Evolutionary conservation across 2,113 vertebrate species (phyloP).

Genomic region (Otis tarda): DNA sequence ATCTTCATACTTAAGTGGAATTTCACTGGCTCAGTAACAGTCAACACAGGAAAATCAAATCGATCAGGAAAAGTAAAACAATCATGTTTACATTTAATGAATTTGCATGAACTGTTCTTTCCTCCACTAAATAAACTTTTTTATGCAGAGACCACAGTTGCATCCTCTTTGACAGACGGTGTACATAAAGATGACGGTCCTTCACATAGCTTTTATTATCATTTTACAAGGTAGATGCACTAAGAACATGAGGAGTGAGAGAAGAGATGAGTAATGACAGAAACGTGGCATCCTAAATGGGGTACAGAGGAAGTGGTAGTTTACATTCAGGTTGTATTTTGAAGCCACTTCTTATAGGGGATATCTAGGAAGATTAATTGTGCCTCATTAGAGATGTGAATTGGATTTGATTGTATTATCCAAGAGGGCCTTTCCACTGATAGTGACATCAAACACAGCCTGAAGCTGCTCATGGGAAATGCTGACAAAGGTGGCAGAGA

Average conservation of each 20-base stretch:
- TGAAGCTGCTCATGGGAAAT: neutral
- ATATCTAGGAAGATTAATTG: neutral
- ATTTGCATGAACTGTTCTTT: neutral
- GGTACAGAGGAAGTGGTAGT: neutral
- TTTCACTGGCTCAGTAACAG: neutral
- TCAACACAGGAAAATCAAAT: neutral
- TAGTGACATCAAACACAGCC: neutral
- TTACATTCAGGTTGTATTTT: neutral
- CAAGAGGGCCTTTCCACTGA: neutral
- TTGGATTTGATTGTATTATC: neutral
- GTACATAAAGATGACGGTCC: neutral
- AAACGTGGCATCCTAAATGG: neutral
- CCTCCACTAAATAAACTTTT: neutral
- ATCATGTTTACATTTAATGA: neutral
- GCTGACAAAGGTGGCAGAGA: neutral
- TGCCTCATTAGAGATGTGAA: neutral
- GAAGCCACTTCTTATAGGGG: neutral
- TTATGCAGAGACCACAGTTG: neutral
- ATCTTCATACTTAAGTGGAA: neutral
- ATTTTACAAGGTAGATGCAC: neutral
- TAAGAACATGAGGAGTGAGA: neutral
- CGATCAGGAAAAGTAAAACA: neutral
- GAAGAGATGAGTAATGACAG: neutral
- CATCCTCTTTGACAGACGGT: neutral
- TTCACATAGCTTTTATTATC: neutral